Conservation (phyloP, 2,797 vertebrate species). For the Pangasius larnaudii region DNA sequence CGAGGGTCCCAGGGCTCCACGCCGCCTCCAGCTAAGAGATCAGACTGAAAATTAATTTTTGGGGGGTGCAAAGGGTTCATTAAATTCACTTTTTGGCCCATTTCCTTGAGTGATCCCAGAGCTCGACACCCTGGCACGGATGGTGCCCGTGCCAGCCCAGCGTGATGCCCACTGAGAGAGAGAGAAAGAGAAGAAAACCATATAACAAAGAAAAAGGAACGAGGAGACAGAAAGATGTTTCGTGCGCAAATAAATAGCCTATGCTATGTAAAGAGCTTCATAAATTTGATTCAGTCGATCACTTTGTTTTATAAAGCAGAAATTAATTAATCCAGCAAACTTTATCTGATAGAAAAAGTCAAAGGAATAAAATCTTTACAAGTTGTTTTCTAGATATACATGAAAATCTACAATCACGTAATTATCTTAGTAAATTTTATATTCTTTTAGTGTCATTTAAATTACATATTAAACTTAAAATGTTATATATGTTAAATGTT, state of each 20-base stretch:
- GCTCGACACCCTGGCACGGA: slow-evolving; percentile 57
- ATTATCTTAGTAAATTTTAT: background rate
- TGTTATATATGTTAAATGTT: no score
- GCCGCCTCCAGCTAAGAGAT: slow-evolving; percentile 71
- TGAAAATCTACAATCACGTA: background rate
- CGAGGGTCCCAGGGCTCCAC: slow-evolving; percentile 54
- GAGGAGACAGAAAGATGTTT: background rate
- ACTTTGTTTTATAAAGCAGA: background rate
- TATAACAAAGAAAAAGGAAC: slow-evolving; percentile 1
- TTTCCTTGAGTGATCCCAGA: slow-evolving; percentile 73
- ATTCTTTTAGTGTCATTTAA: background rate
- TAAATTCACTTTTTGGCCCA: slow-evolving; percentile 76
- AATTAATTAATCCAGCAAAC: background rate
- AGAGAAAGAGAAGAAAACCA: background rate
- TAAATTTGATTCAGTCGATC: background rate
- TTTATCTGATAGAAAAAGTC: background rate
- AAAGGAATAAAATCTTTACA: background rate
- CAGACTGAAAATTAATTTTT: slow-evolving; percentile 76
- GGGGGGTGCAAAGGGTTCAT: slow-evolving; percentile 66
- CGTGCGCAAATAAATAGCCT: background rate
- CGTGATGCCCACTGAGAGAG: slow-evolving; percentile 39
- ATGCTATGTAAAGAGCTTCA: background rate
- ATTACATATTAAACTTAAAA: background rate
- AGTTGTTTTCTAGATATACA: background rate
- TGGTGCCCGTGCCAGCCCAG: slow-evolving; percentile 50